Base-by-base conservation (phyloP, 2,888 invertebrate species). In the Ariolimax columbianus region DNA sequence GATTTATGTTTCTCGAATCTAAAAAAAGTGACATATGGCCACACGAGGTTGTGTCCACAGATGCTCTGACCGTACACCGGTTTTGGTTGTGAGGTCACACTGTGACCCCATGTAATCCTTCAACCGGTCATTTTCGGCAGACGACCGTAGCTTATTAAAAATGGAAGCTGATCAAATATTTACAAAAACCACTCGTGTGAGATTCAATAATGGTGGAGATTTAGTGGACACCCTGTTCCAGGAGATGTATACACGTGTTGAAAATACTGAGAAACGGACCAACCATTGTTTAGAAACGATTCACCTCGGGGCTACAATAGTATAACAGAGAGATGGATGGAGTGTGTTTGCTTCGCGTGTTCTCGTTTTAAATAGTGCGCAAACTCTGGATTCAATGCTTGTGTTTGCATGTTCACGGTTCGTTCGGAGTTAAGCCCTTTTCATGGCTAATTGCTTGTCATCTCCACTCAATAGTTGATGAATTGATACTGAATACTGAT, bases 81-180 rank as follows among this genome's bases (percentile, higher is more conserved):
- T 51, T 51, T 75, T 26, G 9, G 51, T 33, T 7, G 75, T 33
- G 33, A 75, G 75, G 75, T 75, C 75, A 75, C 75, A 23, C 17
- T 40, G 75, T 75, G 75, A 75, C 75, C 75, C 26, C 51, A 30
- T 75, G 75, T 75, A 75, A 75, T 75, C 75, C 75, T 51, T 36
- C 19, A 51, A 33, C 47, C 75, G 75, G 75, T 51, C 75, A 75
- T 30, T 33, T 17, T 17, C 33, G 75, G 23, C 75, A 75, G 47
- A 17, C 51, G 51, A 47, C 73, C 14, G 36, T 30, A 51, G 75
- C 75, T 75, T 51, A 75, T 75, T 75, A 75, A 75, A 75, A 51
- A 51, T 1, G 75, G 33, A 19, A 51, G 33, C 43, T 30, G 17
- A 43, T 17, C 75, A 75, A 75, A 75, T 75, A 75, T 75, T 75